A percentile compares a stretch with the other conserved stretches of the same genome.
phyloP scores from a whole-genome alignment of 2,797 vertebrate genomes.

The Chromobotia macracanthus region DNA sequence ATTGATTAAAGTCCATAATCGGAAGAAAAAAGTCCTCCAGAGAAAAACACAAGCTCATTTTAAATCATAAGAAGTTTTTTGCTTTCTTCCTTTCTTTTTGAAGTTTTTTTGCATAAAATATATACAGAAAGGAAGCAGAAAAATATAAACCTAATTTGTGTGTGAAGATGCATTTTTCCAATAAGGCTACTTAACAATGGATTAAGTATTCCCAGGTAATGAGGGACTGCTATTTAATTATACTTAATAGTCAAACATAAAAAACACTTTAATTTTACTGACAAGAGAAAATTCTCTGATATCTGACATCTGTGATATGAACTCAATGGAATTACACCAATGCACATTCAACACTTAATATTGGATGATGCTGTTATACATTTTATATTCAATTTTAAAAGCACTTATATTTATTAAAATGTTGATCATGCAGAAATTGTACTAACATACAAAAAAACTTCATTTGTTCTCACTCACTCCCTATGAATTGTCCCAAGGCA shows the following conservation, averaged over 20 bases:
- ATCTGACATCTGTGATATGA: too few species aligned
- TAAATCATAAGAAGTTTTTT: constrained; percentile 18
- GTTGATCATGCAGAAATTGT: background rate
- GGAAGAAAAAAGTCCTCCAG: constrained; percentile 5
- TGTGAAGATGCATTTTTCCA: constrained; percentile 11
- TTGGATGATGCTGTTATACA: too few species aligned
- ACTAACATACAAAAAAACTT: background rate
- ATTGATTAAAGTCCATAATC: constrained; percentile 37
- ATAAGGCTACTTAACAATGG: constrained; percentile 2
- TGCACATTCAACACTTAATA: too few species aligned
- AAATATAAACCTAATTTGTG: background rate
- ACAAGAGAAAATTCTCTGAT: background rate
- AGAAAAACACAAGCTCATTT: constrained; percentile 5
- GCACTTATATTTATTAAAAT: too few species aligned
- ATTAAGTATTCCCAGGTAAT: constrained; percentile 12
- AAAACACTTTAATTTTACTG: background rate
- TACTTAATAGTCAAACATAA: background rate
- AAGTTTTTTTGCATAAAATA: constrained; percentile 6
- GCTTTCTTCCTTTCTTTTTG: constrained; percentile 18
- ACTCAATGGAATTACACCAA: too few species aligned
- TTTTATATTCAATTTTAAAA: too few species aligned
- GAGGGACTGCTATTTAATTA: constrained; percentile 10
- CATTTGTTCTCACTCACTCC: background rate
- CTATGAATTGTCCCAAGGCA: background rate
- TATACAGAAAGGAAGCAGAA: constrained; percentile 2